phyloP scores from a whole-genome alignment of 2,888 invertebrate species.

The Mimachlamys varia region DNA sequence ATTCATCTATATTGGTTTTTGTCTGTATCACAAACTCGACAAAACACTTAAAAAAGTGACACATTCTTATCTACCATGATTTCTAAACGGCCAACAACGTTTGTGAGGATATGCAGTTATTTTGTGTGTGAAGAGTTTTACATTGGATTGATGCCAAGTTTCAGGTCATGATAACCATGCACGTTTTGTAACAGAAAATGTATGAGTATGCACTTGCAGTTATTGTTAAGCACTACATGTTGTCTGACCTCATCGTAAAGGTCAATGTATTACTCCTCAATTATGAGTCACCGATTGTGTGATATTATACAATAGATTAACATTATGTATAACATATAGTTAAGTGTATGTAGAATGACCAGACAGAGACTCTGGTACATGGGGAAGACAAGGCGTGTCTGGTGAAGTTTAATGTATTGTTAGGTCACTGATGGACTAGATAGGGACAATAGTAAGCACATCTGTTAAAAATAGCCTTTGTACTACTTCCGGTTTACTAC shows the following conservation, averaged over 20 bases:
- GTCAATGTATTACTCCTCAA: conserved; percentile 14
- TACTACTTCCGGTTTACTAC: too few relatives aligned
- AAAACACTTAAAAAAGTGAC: neutral
- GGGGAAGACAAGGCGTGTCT: too few relatives aligned
- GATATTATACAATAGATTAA: neutral
- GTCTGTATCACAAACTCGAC: too few relatives aligned
- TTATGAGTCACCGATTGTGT: neutral
- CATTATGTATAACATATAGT: neutral
- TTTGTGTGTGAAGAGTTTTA: neutral
- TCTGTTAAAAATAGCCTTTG: too few relatives aligned
- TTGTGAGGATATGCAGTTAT: neutral
- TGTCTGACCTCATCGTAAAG: neutral
- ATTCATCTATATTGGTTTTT: neutral
- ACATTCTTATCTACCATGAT: neutral
- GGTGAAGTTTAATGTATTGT: too few relatives aligned
- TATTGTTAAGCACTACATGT: neutral
- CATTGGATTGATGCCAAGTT: neutral
- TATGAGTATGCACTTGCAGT: conserved; percentile 11
- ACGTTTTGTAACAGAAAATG: conserved; percentile 31
- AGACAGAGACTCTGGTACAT: too few relatives aligned
- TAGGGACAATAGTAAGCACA: too few relatives aligned
- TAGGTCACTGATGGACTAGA: too few relatives aligned
- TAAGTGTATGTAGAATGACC: too few relatives aligned
- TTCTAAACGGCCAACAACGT: neutral
- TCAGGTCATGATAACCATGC: conserved; percentile 5